Conservation (phyloP, 37 sponge, comb jelly and placozoan species). For the Cliona cf. orientalis region DNA sequence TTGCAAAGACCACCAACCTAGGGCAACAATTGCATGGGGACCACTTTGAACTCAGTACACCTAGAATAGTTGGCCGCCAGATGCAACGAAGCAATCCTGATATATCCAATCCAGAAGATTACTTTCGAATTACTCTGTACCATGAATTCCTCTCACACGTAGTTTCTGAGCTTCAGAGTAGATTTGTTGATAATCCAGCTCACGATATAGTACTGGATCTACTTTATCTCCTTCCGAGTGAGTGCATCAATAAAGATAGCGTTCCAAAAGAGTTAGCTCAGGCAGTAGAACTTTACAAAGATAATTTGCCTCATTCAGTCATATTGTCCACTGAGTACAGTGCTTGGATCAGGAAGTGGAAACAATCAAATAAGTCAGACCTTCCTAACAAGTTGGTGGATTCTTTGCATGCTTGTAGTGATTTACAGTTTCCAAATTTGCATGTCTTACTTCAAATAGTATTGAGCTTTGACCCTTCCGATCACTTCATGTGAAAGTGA, state of each 20-base stretch:
- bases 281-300: slow-evolving; percentile 35
- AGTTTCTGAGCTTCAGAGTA: slow-evolving; percentile 42
- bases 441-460: too few species aligned
- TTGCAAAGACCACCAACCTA: slow-evolving; percentile 28
- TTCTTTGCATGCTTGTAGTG: too few species aligned
- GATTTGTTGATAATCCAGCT: slow-evolving; percentile 62
- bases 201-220: slow-evolving; percentile 34
- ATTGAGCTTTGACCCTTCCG: too few species aligned
- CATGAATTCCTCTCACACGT: slow-evolving; percentile 63
- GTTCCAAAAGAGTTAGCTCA: slow-evolving; percentile 44
- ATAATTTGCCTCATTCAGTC: slow-evolving; percentile 20
- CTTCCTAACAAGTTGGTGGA: not conserved
- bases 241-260: slow-evolving; percentile 36
- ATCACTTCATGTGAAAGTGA: too few species aligned
- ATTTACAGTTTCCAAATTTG: too few species aligned
- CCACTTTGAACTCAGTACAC: slow-evolving; percentile 25
- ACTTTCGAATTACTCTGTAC: slow-evolving; percentile 50
- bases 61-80: slow-evolving; percentile 52
- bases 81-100: slow-evolving; percentile 53
- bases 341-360: not conserved
- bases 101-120: slow-evolving; percentile 43
- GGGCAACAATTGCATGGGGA: slow-evolving; percentile 51
- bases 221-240: slow-evolving; percentile 55
- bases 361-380: not conserved
- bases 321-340: not conserved